Evolutionary conservation across 1,140 invertebrate genomes (phyloP), one percentile per base, ranked within the genome.

Genomic region (Sminthurides bifidus): DNA sequence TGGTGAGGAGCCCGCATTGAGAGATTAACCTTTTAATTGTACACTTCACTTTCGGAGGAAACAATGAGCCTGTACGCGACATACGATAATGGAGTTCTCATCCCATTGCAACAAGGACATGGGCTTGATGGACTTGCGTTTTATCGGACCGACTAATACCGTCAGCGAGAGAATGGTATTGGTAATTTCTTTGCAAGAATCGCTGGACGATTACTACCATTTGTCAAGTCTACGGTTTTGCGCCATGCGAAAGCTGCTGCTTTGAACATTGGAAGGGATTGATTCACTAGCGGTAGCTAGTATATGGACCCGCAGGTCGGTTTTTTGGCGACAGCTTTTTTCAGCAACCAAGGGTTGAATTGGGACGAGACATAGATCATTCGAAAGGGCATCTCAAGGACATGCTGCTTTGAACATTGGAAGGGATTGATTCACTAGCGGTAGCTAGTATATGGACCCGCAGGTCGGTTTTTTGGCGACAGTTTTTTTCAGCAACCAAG

Each of bases 21-120:
- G 29, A 30, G 26, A 53, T 43, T 41, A 51, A 31, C 46, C 15
- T n/a, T 44, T 56, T 27, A 19, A 17, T 44, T 52, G 29, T 48
- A 62, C 56, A 40, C 40, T 53, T 24, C 53, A 53, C 15, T 62
- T 51, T 23, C 24, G 27, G 27, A 55, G 43, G 19, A 23, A 26
- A 41, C 30, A 40, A 49, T 29, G 17, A 23, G 38, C n/a, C 27
- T 14, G 17, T 17, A 5, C 10, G 14, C 21, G 3, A 12, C 10
- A 5, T 3, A 43, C 8, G 21, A 30, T 3, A 12, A 24, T 26
- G 3, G 6, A 3, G n/a, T 21, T 37, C 3, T 10, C 41, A 30
- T 38, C 19, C 10, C 5, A 5, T 52, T 19, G 24, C 37, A 19
- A 19, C 21, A 53, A 15, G n/a, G 10, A 19, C 10, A 27, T 8